Evolutionary conservation across 2,888 invertebrate species (phyloP), one percentile per base, ranked within the genome.

Genomic region (Drosophila kuntzei): DNA sequence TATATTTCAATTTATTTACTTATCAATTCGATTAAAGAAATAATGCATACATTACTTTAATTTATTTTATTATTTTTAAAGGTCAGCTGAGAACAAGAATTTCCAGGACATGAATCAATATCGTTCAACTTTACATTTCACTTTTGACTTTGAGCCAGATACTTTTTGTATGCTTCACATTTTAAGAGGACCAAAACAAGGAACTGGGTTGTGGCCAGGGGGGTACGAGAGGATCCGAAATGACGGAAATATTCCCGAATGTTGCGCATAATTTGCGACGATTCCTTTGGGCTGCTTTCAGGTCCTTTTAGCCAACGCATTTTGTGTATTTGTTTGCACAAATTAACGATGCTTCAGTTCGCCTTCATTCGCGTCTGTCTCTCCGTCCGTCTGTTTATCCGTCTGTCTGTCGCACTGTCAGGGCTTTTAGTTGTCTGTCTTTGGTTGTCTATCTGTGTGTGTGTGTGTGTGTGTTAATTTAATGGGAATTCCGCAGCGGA

Each of bases 401-500:
- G 34, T 64, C 63, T 43, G 62, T 65, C 64, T 59, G 63, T 53
- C 55, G 18, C 59, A 37, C 61, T 8, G 36, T 43, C 61, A 25
- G 59, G 36, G 36, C 12, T 12, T 18, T 29, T 27, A 16, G 8
- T n/a, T 18, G 41, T 37, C 51, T 29, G 12, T 29, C 43, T 34
- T 27, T 41, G 12, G n/a, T n/a, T n/a, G n/a, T n/a, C n/a, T n/a
- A n/a, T 32, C 22, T 16, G 55, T 72, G 47, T 47, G 12, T 49
- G 27, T 69, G 36, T 53, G n/a, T 50, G 55, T 65, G 43, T 65
- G 47, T 62, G 73, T 86, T 79, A 86, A 86, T 86, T 83, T 86
- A 79, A 86, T 82, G 82, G 59, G 82, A 86, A 83, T 86, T 86
- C 79, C 79, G 86, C 86, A 71, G 84, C 82, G 86, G 82, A 82